A percentile compares a stretch with the other conserved stretches of the same genome.
Conservation (phyloP, 2,797 vertebrate genomes). For the Thaleichthys pacificus region DNA sequence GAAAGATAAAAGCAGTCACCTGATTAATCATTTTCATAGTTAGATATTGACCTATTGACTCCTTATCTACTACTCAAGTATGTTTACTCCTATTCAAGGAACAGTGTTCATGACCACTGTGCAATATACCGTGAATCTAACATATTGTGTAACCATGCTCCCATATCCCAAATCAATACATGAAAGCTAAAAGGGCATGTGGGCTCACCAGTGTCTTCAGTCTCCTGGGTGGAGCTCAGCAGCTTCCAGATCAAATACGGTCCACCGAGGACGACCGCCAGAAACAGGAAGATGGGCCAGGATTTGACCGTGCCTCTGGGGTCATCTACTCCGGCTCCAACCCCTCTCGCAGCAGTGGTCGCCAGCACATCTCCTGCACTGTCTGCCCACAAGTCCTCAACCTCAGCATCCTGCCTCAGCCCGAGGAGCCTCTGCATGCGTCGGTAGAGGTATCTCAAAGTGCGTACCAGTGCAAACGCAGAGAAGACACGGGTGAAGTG, state of each 20-base stretch:
- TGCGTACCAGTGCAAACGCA: constrained; percentile 92
- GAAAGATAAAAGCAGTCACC: constrained; percentile 8
- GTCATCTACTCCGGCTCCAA: constrained; percentile 49
- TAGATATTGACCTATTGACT: constrained; percentile 1
- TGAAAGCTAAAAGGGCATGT: neutral
- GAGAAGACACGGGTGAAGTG: constrained; percentile 96
- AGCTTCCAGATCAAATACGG: constrained; percentile 98
- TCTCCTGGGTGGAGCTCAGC: constrained; percentile 77
- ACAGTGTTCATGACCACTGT: neutral
- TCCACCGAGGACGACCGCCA: constrained; percentile 92
- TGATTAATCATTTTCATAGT: neutral
- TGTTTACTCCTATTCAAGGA: neutral
- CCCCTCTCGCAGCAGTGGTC: constrained; percentile 62
- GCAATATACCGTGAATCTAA: no score
- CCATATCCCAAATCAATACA: neutral
- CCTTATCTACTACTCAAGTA: neutral
- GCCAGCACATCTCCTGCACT: constrained; percentile 79
- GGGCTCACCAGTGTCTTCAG: constrained; percentile 81
- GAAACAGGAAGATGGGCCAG: constrained; percentile 96
- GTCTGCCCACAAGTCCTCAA: constrained; percentile 92
- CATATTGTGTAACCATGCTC: neutral
- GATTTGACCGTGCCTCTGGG: constrained; percentile 82
- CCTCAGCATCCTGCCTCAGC: constrained; percentile 78
- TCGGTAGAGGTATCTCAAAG: constrained; percentile 87
- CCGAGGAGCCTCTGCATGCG: constrained; percentile 85